Conservation (phyloP, 2,888 invertebrate genomes). For the Apomyelois bistriatella region DNA sequence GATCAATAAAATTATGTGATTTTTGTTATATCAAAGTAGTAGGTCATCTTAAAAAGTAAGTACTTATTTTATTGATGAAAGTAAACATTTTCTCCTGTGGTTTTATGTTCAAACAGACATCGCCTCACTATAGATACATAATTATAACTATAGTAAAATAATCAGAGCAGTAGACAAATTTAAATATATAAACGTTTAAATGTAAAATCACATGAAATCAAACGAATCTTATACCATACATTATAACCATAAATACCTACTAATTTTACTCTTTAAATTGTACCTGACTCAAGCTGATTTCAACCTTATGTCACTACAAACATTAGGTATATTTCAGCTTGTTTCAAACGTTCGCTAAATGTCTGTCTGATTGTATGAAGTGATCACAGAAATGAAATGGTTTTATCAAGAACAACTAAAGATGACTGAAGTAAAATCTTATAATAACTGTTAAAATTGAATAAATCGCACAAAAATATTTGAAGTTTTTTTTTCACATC, state of each 20-base stretch:
- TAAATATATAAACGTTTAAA: slow-evolving; percentile 34
- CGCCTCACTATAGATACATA: slow-evolving; percentile 3
- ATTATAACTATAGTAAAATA: slow-evolving; percentile 17
- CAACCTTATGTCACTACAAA: slow-evolving; percentile 8
- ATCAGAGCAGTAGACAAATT: slow-evolving; percentile 19
- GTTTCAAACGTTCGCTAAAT: slow-evolving; percentile 14
- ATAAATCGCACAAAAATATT: slow-evolving; percentile 75
- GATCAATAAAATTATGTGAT: slow-evolving; percentile 24
- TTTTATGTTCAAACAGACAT: slow-evolving; percentile 44
- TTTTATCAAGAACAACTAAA: slow-evolving; percentile 48
- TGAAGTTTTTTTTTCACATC: not conserved
- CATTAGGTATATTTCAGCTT: slow-evolving; percentile 10
- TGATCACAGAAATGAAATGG: slow-evolving; percentile 25
- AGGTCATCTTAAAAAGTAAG: slow-evolving; percentile 21
- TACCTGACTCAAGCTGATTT: slow-evolving; percentile 25
- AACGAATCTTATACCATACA: slow-evolving; percentile 43
- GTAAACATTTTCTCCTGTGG: slow-evolving; percentile 38
- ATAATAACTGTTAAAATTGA: slow-evolving; percentile 76
- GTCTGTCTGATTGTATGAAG: slow-evolving; percentile 13
- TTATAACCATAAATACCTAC: slow-evolving; percentile 48
- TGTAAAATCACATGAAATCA: slow-evolving; percentile 55
- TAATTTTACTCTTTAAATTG: slow-evolving; percentile 39
- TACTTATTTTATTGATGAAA: slow-evolving; percentile 15
- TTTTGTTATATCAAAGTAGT: slow-evolving; percentile 28
- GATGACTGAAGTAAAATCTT: slow-evolving; percentile 77